Evolutionary conservation across 1,140 invertebrate genomes (phyloP).

Genomic region (Lepidurus packardi): DNA sequence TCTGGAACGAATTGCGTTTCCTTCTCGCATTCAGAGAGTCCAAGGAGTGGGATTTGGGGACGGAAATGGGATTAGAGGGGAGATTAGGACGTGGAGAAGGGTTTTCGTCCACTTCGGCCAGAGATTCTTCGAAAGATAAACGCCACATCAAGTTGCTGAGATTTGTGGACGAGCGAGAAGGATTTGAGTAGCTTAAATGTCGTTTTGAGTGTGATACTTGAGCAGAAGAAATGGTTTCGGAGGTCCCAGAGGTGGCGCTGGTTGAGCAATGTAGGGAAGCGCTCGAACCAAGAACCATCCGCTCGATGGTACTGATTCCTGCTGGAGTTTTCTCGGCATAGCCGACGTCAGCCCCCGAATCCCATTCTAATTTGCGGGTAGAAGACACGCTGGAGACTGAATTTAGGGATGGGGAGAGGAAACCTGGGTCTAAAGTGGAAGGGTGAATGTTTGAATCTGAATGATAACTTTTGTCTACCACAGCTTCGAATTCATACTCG

Average conservation of each 20-base stretch:
- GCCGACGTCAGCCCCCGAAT: constrained; percentile 67
- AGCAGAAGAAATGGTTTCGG: neutral
- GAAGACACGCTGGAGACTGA: constrained; percentile 41
- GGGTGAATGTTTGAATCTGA: neutral
- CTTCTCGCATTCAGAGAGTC: neutral
- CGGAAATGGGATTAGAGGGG: neutral
- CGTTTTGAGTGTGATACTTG: neutral
- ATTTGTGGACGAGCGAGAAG: neutral
- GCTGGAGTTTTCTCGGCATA: constrained; percentile 50
- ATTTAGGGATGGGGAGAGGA: neutral
- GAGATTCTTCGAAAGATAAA: constrained; percentile 11
- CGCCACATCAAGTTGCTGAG: constrained; percentile 3
- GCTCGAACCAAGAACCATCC: constrained; percentile 46
- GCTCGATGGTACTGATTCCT: constrained; percentile 54
- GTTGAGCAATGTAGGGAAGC: neutral
- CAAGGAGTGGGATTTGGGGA: neutral
- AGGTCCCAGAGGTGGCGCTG: neutral
- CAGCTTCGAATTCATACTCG: too few relatives aligned
- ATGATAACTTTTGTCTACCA: neutral
- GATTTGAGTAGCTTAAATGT: neutral
- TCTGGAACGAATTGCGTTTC: neutral
- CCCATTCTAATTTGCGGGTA: constrained; percentile 63
- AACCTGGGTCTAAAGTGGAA: neutral
- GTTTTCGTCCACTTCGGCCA: neutral
- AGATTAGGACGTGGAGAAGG: neutral